Evolutionary conservation across 2,888 invertebrate genomes (phyloP).

Genomic region (Trachelus troglodyta): DNA sequence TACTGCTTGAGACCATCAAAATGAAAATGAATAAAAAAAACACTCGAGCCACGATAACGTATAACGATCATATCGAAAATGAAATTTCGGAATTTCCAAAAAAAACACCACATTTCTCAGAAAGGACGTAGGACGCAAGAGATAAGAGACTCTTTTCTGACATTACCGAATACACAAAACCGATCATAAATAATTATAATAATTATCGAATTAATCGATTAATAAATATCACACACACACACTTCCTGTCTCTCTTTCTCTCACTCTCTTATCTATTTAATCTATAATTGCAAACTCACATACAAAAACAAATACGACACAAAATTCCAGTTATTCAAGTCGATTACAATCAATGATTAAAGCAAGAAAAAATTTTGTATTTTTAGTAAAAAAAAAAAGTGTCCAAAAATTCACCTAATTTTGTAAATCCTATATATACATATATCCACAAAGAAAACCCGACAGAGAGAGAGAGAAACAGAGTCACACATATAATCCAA

Average conservation of each 20-base stretch:
- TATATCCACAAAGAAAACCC: background rate
- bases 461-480: background rate
- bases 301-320: background rate
- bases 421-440: background rate
- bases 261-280: background rate
- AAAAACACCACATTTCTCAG: constrained; percentile 12
- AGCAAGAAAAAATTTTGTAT: too few species aligned
- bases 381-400: background rate
- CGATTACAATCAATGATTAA: too few species aligned
- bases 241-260: background rate
- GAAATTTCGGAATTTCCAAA: constrained; percentile 9
- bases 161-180: background rate
- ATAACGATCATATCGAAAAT: constrained; percentile 27
- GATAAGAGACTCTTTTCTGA: constrained; percentile 19
- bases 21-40: background rate
- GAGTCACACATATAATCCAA: background rate
- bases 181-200: background rate
- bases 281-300: background rate
- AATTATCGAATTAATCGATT: background rate
- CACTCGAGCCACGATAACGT: constrained; percentile 22
- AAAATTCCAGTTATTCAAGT: background rate
- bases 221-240: background rate
- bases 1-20: background rate
- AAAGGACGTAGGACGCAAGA: constrained; percentile 4
- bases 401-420: background rate